Percentiles rank a stretch among this genome's conserved stretches.
These are phyloP conservation scores for Drosophila eohydei DNA, from an alignment of 2,888 invertebrate genomes.

Conservation along the genomic window DNA sequence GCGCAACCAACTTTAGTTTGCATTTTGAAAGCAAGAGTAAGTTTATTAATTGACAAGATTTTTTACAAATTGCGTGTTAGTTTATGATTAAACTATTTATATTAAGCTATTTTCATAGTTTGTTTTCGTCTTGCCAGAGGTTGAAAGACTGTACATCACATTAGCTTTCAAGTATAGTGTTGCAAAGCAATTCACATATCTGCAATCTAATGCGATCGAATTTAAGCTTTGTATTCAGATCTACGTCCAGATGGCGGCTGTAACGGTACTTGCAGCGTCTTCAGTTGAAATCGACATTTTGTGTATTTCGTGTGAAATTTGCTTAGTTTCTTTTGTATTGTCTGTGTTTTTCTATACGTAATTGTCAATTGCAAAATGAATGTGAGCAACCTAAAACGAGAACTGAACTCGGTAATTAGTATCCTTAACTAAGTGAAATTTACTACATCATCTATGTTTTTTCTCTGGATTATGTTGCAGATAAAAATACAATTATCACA, in stretches of 20 bases:
- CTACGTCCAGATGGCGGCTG: slow-evolving; percentile 23
- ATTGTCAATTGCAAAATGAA: slow-evolving; percentile 4
- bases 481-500: slow-evolving; percentile 12
- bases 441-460: not conserved
- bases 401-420: slow-evolving; percentile 7
- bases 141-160: too few species aligned
- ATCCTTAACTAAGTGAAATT: not conserved
- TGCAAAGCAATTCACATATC: slow-evolving; percentile 1
- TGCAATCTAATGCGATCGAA: slow-evolving; percentile 17
- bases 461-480: slow-evolving; percentile 5
- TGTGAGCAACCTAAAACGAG: not conserved
- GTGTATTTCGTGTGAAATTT: slow-evolving; percentile 8
- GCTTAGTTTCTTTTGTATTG: not conserved
- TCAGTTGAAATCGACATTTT: slow-evolving; percentile 5
- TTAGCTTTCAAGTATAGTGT: not conserved
- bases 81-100: too few species aligned
- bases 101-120: not conserved
- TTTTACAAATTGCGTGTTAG: not conserved
- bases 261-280: slow-evolving; percentile 37
- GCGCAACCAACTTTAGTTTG: not conserved
- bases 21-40: not conserved
- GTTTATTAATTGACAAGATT: not conserved
- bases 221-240: not conserved
- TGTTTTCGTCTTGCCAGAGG: not conserved
- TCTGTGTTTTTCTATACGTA: slow-evolving; percentile 4